Percentiles rank a stretch among this genome's conserved stretches.
Evolutionary conservation across 2,113 vertebrate genomes (phyloP).

Genomic region (Ceuthmochares aereus): DNA sequence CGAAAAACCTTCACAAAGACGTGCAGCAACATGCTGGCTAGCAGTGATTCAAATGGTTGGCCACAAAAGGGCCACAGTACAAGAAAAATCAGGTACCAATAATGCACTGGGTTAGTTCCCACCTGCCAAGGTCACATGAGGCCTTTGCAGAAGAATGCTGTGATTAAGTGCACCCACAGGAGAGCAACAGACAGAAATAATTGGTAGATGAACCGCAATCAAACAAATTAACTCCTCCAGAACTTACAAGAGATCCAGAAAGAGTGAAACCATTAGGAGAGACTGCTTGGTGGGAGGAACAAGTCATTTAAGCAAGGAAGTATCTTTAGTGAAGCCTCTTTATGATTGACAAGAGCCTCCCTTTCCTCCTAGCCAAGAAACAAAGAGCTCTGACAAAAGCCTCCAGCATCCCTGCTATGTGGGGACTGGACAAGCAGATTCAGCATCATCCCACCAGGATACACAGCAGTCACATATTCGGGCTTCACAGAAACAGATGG

Average conservation of each 20-base stretch:
- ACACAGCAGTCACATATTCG: background rate
- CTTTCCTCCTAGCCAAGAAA: background rate
- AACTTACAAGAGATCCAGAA: background rate
- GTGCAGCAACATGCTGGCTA: background rate
- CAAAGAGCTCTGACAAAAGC: background rate
- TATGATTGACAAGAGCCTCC: background rate
- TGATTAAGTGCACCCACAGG: background rate
- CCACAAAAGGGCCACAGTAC: background rate
- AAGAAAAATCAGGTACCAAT: background rate
- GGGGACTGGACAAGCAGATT: background rate
- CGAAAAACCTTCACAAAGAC: background rate
- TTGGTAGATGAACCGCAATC: background rate
- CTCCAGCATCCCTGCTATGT: background rate
- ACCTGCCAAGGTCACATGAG: background rate
- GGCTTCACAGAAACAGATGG: background rate
- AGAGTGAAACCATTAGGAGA: background rate
- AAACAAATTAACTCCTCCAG: background rate
- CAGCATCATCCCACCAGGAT: background rate
- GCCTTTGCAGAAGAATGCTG: background rate
- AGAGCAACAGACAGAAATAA: background rate
- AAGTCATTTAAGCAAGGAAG: background rate
- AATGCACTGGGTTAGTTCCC: background rate
- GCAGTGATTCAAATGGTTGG: background rate
- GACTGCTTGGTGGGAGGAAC: background rate
- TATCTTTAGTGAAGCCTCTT: background rate